Evolutionary conservation across 2,797 vertebrate genomes (phyloP).

Genomic region (Helicolenus hilgendorfi): DNA sequence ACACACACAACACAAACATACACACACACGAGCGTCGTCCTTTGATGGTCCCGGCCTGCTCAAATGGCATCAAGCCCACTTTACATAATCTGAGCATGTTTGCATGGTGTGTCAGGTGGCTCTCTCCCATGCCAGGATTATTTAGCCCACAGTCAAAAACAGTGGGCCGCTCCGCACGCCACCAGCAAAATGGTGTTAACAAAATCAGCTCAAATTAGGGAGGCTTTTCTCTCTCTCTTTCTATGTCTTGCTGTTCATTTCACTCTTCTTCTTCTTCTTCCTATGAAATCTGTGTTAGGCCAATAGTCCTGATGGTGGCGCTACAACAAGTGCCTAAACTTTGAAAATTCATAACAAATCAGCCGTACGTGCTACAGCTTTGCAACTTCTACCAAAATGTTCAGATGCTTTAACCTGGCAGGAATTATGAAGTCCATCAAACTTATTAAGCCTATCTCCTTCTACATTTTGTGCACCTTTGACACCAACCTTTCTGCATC

Average conservation of each 20-base stretch:
- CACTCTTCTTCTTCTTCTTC: no score
- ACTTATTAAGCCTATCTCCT: no score
- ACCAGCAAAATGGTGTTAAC: slow-evolving; percentile 22
- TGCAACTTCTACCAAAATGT: no score
- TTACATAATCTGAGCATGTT: slow-evolving; percentile 81
- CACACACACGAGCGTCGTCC: background rate
- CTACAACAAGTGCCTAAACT: no score
- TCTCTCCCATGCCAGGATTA: slow-evolving; percentile 61
- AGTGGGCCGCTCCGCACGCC: slow-evolving; percentile 30
- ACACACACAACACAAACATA: background rate
- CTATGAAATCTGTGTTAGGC: no score
- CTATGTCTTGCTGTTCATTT: background rate
- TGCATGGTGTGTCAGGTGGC: slow-evolving; percentile 71
- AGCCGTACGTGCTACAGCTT: no score
- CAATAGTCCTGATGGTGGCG: no score
- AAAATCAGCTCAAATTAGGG: background rate
- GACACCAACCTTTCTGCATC: no score
- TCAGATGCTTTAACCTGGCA: no score
- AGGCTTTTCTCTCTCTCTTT: background rate
- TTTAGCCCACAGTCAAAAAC: slow-evolving; percentile 66
- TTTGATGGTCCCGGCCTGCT: slow-evolving; percentile 24
- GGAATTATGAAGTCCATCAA: no score
- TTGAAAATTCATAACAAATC: no score
- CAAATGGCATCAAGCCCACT: slow-evolving; percentile 55
- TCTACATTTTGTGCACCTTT: no score